A percentile compares a stretch with the other conserved stretches of the same genome.
Evolutionary conservation across 2,888 invertebrate species (phyloP).

Genomic region (Epicampocera succincta): DNA sequence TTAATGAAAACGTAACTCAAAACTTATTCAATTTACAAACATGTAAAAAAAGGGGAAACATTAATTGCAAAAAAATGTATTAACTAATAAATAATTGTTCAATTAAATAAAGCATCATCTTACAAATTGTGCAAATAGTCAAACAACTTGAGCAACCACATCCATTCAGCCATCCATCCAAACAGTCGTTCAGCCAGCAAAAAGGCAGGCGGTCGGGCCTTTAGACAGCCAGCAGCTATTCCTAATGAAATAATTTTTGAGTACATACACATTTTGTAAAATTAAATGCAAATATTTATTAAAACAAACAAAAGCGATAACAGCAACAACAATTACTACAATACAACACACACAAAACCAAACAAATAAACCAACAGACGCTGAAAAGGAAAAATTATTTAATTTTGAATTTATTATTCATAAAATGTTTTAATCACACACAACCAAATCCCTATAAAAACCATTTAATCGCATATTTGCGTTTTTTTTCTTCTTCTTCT

Average conservation of each 20-base stretch:
- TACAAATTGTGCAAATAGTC: slow-evolving; percentile 31
- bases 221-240: slow-evolving; percentile 19
- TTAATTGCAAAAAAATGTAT: background rate
- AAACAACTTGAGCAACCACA: slow-evolving; percentile 17
- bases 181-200: background rate
- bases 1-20: background rate
- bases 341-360: background rate
- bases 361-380: background rate
- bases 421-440: slow-evolving; percentile 50
- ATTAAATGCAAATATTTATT: slow-evolving; percentile 37
- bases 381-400: slow-evolving; percentile 18
- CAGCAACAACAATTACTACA: slow-evolving; percentile 7
- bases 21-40: slow-evolving; percentile 19
- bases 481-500: too few species aligned
- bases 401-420: slow-evolving; percentile 36
- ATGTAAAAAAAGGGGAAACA: too few species aligned
- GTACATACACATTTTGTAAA: slow-evolving; percentile 22
- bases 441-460: background rate
- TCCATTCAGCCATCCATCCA: slow-evolving; percentile 1
- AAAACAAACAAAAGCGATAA: slow-evolving; percentile 16
- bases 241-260: slow-evolving; percentile 9
- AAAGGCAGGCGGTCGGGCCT: background rate
- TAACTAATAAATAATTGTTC: slow-evolving; percentile 32
- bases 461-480: slow-evolving; percentile 7
- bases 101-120: slow-evolving; percentile 50